Base-by-base conservation (phyloP, 92 coral and sea anemone genomes). In the Meandrina meandrites region DNA sequence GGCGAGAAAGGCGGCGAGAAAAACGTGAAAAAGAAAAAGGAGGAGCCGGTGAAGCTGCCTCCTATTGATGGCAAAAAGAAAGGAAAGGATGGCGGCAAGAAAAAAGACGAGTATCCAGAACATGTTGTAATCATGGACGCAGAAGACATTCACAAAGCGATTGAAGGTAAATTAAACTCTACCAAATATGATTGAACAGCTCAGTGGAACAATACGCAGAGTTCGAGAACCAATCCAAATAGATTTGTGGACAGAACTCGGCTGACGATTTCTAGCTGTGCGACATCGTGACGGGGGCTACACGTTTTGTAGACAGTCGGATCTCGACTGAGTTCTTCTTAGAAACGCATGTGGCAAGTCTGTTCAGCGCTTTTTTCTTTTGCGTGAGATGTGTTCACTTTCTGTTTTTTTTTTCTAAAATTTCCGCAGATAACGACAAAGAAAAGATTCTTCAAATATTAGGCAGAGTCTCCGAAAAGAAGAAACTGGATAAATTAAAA, bases 161-260 rank as follows among this genome's bases (percentile, higher is more conserved):
- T 96, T 84, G 93, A 96, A 92, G 96, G 99, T 96, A 53, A 7
- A 37, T n/a, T n/a, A n/a, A n/a, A n/a, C n/a, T n/a, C n/a, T n/a
- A n/a, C n/a, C n/a, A n/a, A n/a, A n/a, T n/a, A n/a, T n/a, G n/a
- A n/a, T n/a, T n/a, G n/a, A n/a, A 28, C 28, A 30, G 11, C 64
- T 27, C 24, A 22, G 34, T 27, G 37, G 21, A 69, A 18, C 45
- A 40, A 40, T 40, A n/a, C n/a, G n/a, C n/a, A n/a, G n/a, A n/a
- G n/a, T n/a, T n/a, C n/a, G n/a, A n/a, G n/a, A n/a, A n/a, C 35
- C 34, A 67, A 14, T 67, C 8, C 27, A 27, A 3, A 40, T 40
- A 1, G 58, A 53, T 53, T 53, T 53, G 18, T 57, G 18, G 18
- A 57, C 24, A 21, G 4, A 57, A 57, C n/a, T n/a, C 64, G 27